Conservation (phyloP, 2,113 vertebrate genomes). For the Eublepharis macularius region DNA sequence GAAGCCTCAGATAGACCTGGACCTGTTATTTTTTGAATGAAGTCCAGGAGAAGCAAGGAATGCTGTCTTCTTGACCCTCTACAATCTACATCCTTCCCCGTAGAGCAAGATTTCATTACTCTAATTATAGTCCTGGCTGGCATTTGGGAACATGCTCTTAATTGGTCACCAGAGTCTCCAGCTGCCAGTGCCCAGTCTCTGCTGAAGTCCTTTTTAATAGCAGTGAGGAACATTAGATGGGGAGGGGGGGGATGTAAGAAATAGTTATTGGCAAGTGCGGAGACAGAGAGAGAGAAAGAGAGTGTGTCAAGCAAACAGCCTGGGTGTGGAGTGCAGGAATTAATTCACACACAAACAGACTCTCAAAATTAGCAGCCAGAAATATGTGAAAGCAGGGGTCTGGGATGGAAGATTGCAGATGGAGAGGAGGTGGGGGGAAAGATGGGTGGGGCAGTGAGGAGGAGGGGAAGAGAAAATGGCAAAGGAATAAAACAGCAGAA, state of each 20-base stretch:
- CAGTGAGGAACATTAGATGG: background rate
- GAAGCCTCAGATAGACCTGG: background rate
- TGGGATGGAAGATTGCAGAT: conserved; percentile 71
- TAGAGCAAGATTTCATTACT: background rate
- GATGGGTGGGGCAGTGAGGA: conserved; percentile 57
- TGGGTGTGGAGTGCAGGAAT: conserved; percentile 63
- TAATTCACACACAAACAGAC: conserved; percentile 69
- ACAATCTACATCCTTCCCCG: conserved; percentile 9
- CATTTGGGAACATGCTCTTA: background rate
- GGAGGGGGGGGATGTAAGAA: background rate
- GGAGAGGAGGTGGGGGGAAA: conserved; percentile 73
- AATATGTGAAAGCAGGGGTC: conserved; percentile 66
- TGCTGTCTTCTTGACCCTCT: background rate
- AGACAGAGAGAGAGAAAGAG: background rate
- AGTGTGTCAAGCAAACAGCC: conserved; percentile 32
- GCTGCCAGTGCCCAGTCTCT: background rate
- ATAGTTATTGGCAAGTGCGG: conserved; percentile 13
- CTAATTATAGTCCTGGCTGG: background rate
- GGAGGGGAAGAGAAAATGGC: conserved; percentile 56
- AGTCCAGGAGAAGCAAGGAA: background rate
- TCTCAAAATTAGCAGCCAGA: conserved; percentile 72
- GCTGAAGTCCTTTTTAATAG: conserved; percentile 6
- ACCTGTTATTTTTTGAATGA: conserved; percentile 1
- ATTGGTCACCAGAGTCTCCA: conserved; percentile 30
- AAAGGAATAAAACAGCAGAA: conserved; percentile 50